Percentiles rank a stretch among this genome's conserved stretches.
Evolutionary conservation across 2,888 invertebrate species (phyloP).

Genomic region (Drosophila borborema): DNA sequence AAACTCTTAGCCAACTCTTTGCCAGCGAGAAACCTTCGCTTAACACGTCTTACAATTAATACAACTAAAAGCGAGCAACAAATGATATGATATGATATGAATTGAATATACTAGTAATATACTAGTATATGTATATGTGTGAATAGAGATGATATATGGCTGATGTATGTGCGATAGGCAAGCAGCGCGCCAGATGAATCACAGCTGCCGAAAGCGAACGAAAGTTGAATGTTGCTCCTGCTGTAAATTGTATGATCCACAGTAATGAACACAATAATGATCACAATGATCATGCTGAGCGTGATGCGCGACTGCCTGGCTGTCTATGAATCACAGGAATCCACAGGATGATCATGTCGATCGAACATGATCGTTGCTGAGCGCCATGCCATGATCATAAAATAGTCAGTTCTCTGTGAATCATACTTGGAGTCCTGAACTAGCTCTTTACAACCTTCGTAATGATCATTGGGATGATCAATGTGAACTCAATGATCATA

Average conservation of each 20-base stretch:
- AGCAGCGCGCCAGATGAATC: background rate
- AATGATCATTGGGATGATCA: background rate
- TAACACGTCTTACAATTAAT: conserved; percentile 35
- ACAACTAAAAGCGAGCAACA: background rate
- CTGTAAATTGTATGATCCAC: background rate
- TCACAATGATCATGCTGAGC: background rate
- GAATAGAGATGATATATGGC: background rate
- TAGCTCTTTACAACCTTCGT: background rate
- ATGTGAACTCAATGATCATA: background rate
- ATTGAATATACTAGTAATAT: background rate
- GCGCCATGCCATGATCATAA: background rate
- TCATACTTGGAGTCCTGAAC: background rate
- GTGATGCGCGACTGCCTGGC: background rate
- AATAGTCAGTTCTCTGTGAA: background rate
- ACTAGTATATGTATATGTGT: too few species aligned
- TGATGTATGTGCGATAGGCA: background rate
- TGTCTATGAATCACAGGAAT: conserved; percentile 2
- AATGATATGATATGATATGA: background rate
- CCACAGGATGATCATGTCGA: background rate
- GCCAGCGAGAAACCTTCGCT: conserved; percentile 32
- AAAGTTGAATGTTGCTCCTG: background rate
- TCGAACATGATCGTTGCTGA: background rate
- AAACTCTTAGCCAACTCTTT: conserved; percentile 4
- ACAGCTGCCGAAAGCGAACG: background rate
- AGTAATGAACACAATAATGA: background rate